Evolutionary conservation across 2,888 invertebrate species (phyloP), one percentile per base, ranked within the genome.

Genomic region (Euproctis similis): DNA sequence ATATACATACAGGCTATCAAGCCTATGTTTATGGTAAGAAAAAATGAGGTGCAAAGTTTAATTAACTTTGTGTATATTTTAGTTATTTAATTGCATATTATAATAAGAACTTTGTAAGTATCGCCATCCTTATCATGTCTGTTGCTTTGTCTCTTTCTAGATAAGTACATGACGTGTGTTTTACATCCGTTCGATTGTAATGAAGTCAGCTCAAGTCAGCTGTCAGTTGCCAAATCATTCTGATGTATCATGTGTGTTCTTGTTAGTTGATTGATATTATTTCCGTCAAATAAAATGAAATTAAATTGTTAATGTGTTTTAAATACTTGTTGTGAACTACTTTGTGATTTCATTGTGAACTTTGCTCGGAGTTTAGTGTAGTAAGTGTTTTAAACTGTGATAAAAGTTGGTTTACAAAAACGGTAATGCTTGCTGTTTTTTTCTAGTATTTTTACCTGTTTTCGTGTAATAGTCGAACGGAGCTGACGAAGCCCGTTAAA

Each of bases 131-230:
- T n/a, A n/a, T n/a, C n/a, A n/a, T n/a, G n/a, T 34, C 12, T 47
- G 62, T 59, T 56, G 43, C 47, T 41, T 31, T 49, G 39, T 74
- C 69, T 39, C 56, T 32, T 28, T 69, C 57, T 51, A 50, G 14
- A n/a, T 39, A 49, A 64, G 72, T 69, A 56, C 55, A 63, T 80
- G 78, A 78, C 80, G 76, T 80, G 76, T 75, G 47, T 48, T 49
- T 50, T 52, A 56, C 40, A 49, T 53, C 46, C 31, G 39, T 53
- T 49, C 53, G 54, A 63, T 59, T 64, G 53, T 13, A 30, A 20
- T 42, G 78, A 80, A 80, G 78, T 82, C 78, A n/a, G n/a, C n/a
- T n/a, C n/a, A n/a, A n/a, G n/a, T n/a, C n/a, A n/a, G n/a, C n/a
- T n/a, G n/a, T n/a, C n/a, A 81, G 81, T 82, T 56, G 71, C 80